Evolutionary conservation across 2,888 invertebrate genomes (phyloP).

Genomic region (Alloplasta piceator): DNA sequence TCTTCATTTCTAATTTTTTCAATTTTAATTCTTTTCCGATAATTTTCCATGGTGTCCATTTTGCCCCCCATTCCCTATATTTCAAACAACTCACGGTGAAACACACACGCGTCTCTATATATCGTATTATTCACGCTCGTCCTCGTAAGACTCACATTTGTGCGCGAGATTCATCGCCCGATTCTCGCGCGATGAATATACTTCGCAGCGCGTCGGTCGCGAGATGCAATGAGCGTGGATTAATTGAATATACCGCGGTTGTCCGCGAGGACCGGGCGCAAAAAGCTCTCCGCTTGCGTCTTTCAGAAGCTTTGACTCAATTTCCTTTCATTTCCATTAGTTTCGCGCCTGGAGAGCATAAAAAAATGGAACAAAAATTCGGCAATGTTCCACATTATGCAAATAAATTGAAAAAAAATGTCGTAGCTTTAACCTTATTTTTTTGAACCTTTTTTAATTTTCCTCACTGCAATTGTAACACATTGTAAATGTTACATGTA

Average conservation of each 20-base stretch:
- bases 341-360: conserved; percentile 42
- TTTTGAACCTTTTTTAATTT: too few species aligned
- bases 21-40: too few species aligned
- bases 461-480: conserved; percentile 1
- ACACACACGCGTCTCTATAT: too few species aligned
- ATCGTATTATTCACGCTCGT: conserved; percentile 10
- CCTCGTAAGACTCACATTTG: conserved; percentile 2
- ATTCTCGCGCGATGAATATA: conserved; percentile 32
- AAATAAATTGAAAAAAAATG: neutral
- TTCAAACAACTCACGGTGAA: conserved; percentile 33
- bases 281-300: conserved; percentile 42
- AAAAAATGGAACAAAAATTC: too few species aligned
- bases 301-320: conserved; percentile 15
- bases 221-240: conserved; percentile 65
- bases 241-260: conserved; percentile 67
- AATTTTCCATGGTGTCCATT: too few species aligned
- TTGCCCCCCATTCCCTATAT: too few species aligned
- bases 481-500: conserved; percentile 14
- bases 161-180: conserved; percentile 43
- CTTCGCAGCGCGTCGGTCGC: conserved; percentile 49
- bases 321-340: conserved; percentile 46
- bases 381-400: too few species aligned
- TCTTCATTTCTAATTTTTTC: too few species aligned
- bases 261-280: conserved; percentile 53
- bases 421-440: neutral